phyloP scores from a whole-genome alignment of 2,797 vertebrate species.

The Geotrypetes seraphini region DNA sequence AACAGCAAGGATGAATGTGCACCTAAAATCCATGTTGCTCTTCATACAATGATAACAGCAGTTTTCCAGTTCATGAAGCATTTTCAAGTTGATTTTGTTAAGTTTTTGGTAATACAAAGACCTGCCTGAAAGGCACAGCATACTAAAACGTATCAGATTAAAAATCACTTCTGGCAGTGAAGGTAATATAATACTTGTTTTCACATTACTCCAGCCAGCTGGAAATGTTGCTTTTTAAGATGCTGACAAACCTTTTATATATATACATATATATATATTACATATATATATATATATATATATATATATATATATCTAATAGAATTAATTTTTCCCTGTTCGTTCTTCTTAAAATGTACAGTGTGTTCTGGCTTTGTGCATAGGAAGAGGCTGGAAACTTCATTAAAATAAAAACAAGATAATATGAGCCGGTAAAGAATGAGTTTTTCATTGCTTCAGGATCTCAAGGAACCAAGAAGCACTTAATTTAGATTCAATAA shows the following conservation, averaged over 20 bases:
- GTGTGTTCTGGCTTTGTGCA: neutral
- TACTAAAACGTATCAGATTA: too few relatives aligned
- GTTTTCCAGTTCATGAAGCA: too few relatives aligned
- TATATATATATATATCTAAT: too few relatives aligned
- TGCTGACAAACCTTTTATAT: slow-evolving; percentile 2
- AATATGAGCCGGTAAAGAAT: neutral
- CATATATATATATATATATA: too few relatives aligned
- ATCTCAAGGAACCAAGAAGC: slow-evolving; percentile 22
- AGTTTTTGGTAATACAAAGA: too few relatives aligned
- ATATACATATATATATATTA: too few relatives aligned
- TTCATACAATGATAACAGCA: too few relatives aligned
- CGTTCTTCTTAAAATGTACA: neutral
- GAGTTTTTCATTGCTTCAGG: neutral
- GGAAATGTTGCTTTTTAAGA: neutral
- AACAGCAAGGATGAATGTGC: too few relatives aligned
- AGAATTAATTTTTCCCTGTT: slow-evolving; percentile 2
- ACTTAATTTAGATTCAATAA: slow-evolving; percentile 39
- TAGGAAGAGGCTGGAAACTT: neutral
- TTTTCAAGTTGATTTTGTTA: too few relatives aligned
- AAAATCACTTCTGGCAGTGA: too few relatives aligned
- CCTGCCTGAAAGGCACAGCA: too few relatives aligned
- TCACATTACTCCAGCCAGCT: slow-evolving; percentile 15
- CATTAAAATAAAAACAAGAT: neutral
- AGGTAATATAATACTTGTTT: slow-evolving; percentile 9
- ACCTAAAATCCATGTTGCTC: too few relatives aligned